These are phyloP conservation scores for Sesamia inferens DNA, from an alignment of 2,888 invertebrate genomes.

Conservation along the genomic window DNA sequence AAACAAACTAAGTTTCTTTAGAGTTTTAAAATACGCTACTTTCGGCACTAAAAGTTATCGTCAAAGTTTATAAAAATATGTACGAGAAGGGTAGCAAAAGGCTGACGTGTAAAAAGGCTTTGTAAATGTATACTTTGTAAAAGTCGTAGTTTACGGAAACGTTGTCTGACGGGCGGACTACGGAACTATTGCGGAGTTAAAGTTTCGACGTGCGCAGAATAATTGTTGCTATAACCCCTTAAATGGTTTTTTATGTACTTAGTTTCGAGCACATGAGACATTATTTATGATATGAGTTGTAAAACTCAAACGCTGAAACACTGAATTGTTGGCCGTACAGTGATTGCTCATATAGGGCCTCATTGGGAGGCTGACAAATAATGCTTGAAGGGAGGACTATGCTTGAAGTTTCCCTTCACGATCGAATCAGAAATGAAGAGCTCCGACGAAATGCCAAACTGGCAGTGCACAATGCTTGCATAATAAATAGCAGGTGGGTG, in stretches of 20 bases:
- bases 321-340: background rate
- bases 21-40: slow-evolving; percentile 11
- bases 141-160: slow-evolving; percentile 29
- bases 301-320: background rate
- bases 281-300: slow-evolving; percentile 15
- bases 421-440: background rate
- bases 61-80: slow-evolving; percentile 48
- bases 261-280: slow-evolving; percentile 4
- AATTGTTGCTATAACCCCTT: slow-evolving; percentile 17
- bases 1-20: background rate
- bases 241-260: slow-evolving; percentile 44
- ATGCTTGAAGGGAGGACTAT: background rate
- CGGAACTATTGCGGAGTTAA: slow-evolving; percentile 40
- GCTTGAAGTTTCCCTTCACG: background rate
- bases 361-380: background rate
- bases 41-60: slow-evolving; percentile 39
- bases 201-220: slow-evolving; percentile 42
- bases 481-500: background rate
- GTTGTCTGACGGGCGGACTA: background rate
- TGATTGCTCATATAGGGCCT: background rate
- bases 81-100: slow-evolving; percentile 28
- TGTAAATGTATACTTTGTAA: slow-evolving; percentile 41
- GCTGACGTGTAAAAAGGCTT: slow-evolving; percentile 49
- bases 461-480: background rate
- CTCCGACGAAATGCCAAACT: background rate